Evolutionary conservation across 2,888 invertebrate genomes (phyloP), one percentile per base, ranked within the genome.

Genomic region (Blera fallax): DNA sequence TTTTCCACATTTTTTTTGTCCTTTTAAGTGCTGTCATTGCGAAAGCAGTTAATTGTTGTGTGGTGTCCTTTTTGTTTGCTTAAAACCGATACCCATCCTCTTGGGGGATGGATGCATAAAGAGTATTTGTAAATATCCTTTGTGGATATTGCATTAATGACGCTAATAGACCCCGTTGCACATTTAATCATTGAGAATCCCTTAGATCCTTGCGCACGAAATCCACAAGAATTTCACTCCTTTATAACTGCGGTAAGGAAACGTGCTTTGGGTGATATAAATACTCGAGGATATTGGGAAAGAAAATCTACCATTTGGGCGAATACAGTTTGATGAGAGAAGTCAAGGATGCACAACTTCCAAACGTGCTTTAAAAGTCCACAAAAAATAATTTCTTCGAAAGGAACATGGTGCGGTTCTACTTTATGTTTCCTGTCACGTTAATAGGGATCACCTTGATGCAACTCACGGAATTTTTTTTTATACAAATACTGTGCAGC

Each of bases 401-500:
- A 16, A 43, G 45, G 16, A 5, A 14, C 11, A 56, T 43, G 21
- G n/a, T 21, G 2, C 29, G 16, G n/a, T 56, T 4, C n/a, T 16
- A 10, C 16, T 64, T 74, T 32, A 45, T 34, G 18, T 3, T 4
- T 10, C 10, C 21, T 64, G 52, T 32, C 45, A 64, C 43, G 14
- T 32, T 62, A 62, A 54, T 62, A 62, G 62, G 73, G 60, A 73
- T 43, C 27, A 52, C n/a, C 50, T 43, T 32, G 64, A 2, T 62
- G 27, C 60, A 27, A 43, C 27, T 27, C 14, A 21, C 27, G 16
- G n/a, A 18, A 2, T 24, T 5, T 10, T n/a, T 40, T 40, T 37
- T 34, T 11, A 3, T 8, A 24, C 24, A 24, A 24, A 24, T 24
- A 24, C 24, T 34, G 10, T 34, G 34, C 11, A n/a, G 34, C 2